Conservation (phyloP, 2,113 vertebrate species). For the Periophthalmus modestus region DNA sequence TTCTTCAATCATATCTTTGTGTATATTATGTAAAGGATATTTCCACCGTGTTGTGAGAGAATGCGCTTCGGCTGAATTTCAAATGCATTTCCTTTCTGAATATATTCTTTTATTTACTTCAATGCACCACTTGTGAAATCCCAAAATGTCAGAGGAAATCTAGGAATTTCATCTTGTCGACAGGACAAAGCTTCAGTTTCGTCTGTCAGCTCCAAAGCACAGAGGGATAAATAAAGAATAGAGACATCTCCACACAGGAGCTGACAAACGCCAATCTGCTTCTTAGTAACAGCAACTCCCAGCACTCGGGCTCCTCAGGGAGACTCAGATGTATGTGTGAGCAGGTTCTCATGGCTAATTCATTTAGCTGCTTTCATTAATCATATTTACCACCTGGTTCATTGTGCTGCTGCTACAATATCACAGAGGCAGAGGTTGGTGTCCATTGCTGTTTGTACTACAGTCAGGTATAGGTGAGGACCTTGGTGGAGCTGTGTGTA, state of each 20-base stretch:
- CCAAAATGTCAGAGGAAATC: slow-evolving; percentile 9
- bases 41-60: slow-evolving; percentile 43
- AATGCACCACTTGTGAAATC: slow-evolving; percentile 6
- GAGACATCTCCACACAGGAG: slow-evolving; percentile 40
- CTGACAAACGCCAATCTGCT: slow-evolving; percentile 50
- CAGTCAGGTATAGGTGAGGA: slow-evolving; percentile 17
- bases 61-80: slow-evolving; percentile 43
- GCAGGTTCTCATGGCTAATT: slow-evolving; percentile 40
- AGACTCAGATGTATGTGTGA: slow-evolving; percentile 24
- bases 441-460: not conserved
- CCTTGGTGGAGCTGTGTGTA: not conserved
- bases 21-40: slow-evolving; percentile 50
- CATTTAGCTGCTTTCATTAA: slow-evolving; percentile 44
- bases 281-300: slow-evolving; percentile 40
- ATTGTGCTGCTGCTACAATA: slow-evolving; percentile 19
- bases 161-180: slow-evolving; percentile 24
- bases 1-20: slow-evolving; percentile 48
- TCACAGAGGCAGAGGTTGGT: slow-evolving; percentile 9
- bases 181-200: slow-evolving; percentile 31
- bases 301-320: slow-evolving; percentile 36
- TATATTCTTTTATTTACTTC: slow-evolving; percentile 15
- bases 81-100: slow-evolving; percentile 37
- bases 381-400: slow-evolving; percentile 41
- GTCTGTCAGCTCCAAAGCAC: slow-evolving; percentile 14
- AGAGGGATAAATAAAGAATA: slow-evolving; percentile 47